Evolutionary conservation across 2,888 invertebrate genomes (phyloP).

Genomic region (Bugula neritina): DNA sequence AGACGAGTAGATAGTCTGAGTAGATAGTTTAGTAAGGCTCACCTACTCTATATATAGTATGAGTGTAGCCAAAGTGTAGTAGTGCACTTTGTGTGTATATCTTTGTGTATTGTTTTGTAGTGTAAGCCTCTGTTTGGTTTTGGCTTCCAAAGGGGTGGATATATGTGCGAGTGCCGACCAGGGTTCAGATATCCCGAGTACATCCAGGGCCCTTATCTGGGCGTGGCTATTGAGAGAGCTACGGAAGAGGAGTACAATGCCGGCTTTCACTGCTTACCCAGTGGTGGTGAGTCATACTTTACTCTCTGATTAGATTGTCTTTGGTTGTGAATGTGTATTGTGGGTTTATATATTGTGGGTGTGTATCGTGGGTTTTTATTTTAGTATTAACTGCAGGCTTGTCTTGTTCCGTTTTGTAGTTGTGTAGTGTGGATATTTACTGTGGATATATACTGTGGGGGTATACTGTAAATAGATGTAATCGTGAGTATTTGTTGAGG

Average conservation of each 20-base stretch:
- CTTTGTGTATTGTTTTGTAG: conserved; percentile 59
- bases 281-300: conserved; percentile 68
- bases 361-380: too few relatives aligned
- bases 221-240: conserved; percentile 86
- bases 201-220: conserved; percentile 82
- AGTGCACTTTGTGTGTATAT: too few relatives aligned
- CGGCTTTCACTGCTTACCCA: conserved; percentile 76
- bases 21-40: too few relatives aligned
- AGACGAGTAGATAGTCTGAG: too few relatives aligned
- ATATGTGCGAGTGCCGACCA: conserved; percentile 66
- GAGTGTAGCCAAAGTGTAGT: too few relatives aligned
- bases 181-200: conserved; percentile 78
- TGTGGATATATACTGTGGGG: not conserved
- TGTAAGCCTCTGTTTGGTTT: conserved; percentile 94
- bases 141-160: conserved; percentile 90
- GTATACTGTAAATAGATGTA: not conserved
- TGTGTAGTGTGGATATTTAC: not conserved
- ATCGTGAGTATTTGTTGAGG: not conserved
- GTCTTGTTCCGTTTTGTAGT: too few relatives aligned
- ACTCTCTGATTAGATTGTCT: too few relatives aligned
- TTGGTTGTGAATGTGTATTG: not conserved
- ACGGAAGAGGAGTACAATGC: conserved; percentile 84
- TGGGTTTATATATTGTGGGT: not conserved
- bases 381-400: too few relatives aligned
- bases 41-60: too few relatives aligned